phyloP scores from a whole-genome alignment of 2,113 vertebrate genomes.

The Uropsilus gracilis region DNA sequence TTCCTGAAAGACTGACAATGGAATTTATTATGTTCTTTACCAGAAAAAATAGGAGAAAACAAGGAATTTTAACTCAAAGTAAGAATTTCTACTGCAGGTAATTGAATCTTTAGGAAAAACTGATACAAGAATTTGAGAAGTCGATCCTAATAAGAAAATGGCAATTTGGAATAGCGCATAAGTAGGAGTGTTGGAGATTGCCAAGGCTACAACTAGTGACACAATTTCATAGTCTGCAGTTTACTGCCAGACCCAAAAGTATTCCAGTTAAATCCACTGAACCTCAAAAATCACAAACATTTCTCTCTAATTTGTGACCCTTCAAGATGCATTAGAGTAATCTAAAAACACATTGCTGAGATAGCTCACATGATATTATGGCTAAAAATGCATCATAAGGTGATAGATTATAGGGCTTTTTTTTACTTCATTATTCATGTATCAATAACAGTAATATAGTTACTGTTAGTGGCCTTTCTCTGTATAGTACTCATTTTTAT shows the following conservation, averaged over 20 bases:
- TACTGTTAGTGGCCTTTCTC: background rate
- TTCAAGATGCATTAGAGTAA: background rate
- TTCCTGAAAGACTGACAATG: background rate
- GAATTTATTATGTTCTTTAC: background rate
- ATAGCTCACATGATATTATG: background rate
- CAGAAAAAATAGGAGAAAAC: background rate
- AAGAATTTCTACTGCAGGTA: background rate
- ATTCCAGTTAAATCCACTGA: background rate
- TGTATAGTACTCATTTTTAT: background rate
- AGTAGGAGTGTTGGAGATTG: background rate
- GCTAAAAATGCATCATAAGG: background rate
- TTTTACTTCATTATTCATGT: background rate
- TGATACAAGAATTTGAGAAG: background rate
- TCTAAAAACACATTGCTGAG: background rate
- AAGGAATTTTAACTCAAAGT: conserved; percentile 23
- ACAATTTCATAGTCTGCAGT: background rate
- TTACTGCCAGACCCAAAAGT: background rate
- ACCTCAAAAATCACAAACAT: background rate
- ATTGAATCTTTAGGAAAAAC: background rate
- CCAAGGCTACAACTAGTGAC: background rate
- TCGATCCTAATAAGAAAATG: background rate
- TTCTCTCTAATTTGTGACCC: conserved; percentile 7
- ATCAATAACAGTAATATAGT: no score
- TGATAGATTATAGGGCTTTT: background rate
- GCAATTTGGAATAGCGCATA: conserved; percentile 58